Evolutionary conservation across 2,797 vertebrate species (phyloP).

Genomic region (Agapornis canus): DNA sequence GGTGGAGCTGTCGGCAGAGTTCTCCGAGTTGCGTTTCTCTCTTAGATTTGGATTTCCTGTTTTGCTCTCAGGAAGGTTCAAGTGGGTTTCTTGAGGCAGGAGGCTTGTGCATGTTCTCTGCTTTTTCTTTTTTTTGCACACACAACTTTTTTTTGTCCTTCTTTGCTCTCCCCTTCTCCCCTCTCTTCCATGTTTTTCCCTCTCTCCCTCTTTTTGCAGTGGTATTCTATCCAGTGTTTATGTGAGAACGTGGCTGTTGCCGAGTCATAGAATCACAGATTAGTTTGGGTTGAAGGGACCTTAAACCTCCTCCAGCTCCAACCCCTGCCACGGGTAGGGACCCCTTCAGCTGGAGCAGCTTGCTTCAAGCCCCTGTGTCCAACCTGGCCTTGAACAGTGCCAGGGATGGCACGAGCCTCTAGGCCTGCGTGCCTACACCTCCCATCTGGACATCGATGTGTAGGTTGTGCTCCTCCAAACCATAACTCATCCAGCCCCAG

Average conservation of each 20-base stretch:
- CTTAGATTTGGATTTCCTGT: not conserved
- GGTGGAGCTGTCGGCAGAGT: fast-evolving
- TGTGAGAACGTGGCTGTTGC: fast-evolving
- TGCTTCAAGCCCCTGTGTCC: not conserved
- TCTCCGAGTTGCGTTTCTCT: not conserved
- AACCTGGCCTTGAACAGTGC: not conserved
- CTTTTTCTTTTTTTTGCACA: not conserved
- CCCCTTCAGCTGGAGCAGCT: not conserved
- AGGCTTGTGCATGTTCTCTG: not conserved
- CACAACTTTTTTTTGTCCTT: not conserved
- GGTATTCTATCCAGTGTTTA: fast-evolving
- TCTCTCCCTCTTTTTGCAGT: not conserved
- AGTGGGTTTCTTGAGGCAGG: not conserved
- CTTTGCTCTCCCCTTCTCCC: not conserved
- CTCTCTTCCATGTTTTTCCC: not conserved
- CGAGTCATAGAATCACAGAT: not conserved
- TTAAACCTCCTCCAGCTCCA: not conserved
- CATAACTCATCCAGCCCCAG: not conserved
- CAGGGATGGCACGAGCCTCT: not conserved
- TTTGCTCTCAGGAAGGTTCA: not conserved
- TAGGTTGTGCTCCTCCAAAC: not conserved
- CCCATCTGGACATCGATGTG: not conserved
- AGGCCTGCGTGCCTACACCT: not conserved
- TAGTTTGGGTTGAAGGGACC: not conserved
- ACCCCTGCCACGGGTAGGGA: not conserved